phyloP scores from a whole-genome alignment of 2,113 vertebrate genomes.

The Capricornis sumatraensis region DNA sequence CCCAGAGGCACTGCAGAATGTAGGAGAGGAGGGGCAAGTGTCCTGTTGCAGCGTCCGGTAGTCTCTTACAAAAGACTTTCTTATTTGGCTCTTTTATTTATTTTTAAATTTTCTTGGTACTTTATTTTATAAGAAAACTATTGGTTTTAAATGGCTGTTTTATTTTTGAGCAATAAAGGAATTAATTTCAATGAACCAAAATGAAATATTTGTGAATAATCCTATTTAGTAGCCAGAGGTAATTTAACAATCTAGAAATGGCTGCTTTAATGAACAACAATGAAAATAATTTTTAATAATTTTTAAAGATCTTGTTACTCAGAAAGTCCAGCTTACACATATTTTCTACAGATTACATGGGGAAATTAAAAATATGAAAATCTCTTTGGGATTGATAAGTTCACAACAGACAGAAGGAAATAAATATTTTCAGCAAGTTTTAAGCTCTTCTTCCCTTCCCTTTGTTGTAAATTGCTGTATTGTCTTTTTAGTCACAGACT shows the following conservation, averaged over 20 bases:
- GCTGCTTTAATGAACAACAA: neutral
- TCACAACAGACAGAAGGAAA: neutral
- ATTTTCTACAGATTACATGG: neutral
- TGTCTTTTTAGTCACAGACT: neutral
- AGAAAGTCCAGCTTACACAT: neutral
- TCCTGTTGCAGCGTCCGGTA: neutral
- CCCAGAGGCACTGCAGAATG: neutral
- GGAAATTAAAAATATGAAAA: conserved; percentile 2
- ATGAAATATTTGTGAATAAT: conserved; percentile 26
- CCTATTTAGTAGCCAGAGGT: neutral
- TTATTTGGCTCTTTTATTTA: neutral
- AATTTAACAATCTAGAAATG: conserved; percentile 44
- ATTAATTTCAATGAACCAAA: conserved; percentile 41
- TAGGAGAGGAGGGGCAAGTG: neutral
- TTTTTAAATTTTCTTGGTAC: neutral
- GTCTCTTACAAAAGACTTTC: neutral
- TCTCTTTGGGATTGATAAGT: neutral
- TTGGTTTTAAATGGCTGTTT: conserved; percentile 15
- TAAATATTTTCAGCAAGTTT: conserved; percentile 31
- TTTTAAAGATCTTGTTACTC: conserved; percentile 33
- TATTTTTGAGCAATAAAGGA: conserved; percentile 14
- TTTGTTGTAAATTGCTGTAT: neutral
- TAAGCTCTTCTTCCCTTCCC: neutral
- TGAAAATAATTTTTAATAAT: conserved; percentile 39
- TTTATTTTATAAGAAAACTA: conserved; percentile 30